phyloP scores from a whole-genome alignment of 2,888 invertebrate species.

The Apotomis betuletana region DNA sequence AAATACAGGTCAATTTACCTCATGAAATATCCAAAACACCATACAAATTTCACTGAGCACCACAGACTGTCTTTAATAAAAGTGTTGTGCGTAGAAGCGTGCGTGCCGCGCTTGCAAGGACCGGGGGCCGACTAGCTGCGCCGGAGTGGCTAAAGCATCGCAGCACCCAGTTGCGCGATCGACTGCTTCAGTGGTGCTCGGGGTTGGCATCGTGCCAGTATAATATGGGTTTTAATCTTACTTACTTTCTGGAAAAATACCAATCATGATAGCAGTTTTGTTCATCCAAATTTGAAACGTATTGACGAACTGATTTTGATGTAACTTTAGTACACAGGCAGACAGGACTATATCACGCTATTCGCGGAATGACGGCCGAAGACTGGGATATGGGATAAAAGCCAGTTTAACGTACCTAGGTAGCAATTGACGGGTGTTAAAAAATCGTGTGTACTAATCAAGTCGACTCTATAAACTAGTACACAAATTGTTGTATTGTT shows the following conservation, averaged over 20 bases:
- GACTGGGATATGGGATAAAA: no score
- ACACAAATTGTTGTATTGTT: no score
- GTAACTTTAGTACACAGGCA: no score
- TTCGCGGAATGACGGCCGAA: no score
- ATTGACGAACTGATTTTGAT: no score
- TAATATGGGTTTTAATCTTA: not conserved
- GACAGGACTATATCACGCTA: no score
- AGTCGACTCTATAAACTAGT: no score
- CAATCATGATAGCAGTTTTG: no score
- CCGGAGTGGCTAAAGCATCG: not conserved
- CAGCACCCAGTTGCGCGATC: constrained; percentile 10
- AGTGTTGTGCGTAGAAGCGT: not conserved
- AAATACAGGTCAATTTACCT: not conserved
- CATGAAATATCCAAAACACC: constrained; percentile 3
- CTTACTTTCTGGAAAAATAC: not conserved
- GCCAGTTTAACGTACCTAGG: no score
- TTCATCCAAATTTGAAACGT: no score
- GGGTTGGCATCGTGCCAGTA: constrained; percentile 19
- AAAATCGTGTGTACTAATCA: no score
- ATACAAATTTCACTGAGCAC: constrained; percentile 9
- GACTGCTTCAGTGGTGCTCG: not conserved
- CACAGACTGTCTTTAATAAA: constrained; percentile 2
- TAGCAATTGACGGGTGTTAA: no score
- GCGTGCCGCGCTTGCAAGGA: constrained; percentile 30
- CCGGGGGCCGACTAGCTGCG: constrained; percentile 27